phyloP scores from a whole-genome alignment of 2,888 invertebrate genomes.

The Tetramorium bicarinatum region DNA sequence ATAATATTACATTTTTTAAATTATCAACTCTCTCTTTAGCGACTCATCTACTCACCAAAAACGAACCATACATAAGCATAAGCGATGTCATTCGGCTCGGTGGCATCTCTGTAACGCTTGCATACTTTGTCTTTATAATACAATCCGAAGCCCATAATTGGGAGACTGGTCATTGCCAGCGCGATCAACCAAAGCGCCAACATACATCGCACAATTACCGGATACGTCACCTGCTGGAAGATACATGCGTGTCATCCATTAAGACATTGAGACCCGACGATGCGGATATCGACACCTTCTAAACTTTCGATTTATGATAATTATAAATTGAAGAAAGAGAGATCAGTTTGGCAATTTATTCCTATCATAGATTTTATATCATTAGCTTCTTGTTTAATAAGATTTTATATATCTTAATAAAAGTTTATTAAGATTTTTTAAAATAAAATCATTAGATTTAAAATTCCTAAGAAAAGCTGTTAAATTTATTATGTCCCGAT shows the following conservation, averaged over 20 bases:
- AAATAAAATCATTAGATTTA: not conserved
- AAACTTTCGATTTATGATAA: not conserved
- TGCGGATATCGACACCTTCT: not conserved
- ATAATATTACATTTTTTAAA: not conserved
- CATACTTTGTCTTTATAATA: constrained; percentile 87
- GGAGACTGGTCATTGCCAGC: constrained; percentile 91
- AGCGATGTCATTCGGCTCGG: constrained; percentile 89
- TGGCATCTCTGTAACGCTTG: constrained; percentile 91
- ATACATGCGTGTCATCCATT: constrained; percentile 71
- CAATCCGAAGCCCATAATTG: constrained; percentile 89
- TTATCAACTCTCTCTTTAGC: not conserved
- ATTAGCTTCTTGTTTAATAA: not conserved
- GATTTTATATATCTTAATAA: too few relatives aligned
- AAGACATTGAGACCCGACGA: constrained; percentile 23
- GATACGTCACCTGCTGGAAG: constrained; percentile 93
- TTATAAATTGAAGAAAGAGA: not conserved
- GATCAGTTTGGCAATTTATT: not conserved
- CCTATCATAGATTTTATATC: not conserved
- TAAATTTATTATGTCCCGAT: constrained; percentile 4
- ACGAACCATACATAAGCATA: constrained; percentile 93
- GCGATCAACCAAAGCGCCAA: constrained; percentile 91
- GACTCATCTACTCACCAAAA: constrained; percentile 89
- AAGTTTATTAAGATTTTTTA: not conserved
- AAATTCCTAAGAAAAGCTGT: not conserved
- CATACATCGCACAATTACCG: constrained; percentile 91